Evolutionary conservation across 2,888 invertebrate species (phyloP), one percentile per base, ranked within the genome.

Genomic region (Aethes cnicana): DNA sequence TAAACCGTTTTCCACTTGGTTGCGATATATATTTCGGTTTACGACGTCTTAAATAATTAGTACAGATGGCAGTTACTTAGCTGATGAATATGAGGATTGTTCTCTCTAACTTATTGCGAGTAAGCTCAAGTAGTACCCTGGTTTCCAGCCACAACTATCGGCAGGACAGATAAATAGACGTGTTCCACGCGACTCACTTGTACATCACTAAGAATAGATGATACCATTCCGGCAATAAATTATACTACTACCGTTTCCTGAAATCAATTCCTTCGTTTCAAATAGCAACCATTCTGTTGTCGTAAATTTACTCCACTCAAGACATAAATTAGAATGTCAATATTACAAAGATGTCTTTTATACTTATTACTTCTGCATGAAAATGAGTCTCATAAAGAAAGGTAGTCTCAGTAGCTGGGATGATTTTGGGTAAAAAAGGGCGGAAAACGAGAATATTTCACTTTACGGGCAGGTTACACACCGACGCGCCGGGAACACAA

Each of bases 71-170:
- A 66, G 64, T 71, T 68, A 69, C 69, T 67, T 69, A 61, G 62
- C 73, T 83, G 82, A 84, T 84, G 77, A 81, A 84, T 84, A 77
- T 65, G 64, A 71, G 61, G 59, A 68, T 66, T 67, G 66, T 66
- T 69, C 62, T 64, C 58, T 55, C 71, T 67, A 28, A 50, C 43
- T 50, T 44, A 43, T 50, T 50, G 50, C 50, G 23, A 50, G 18
- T 43, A 30, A 11, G 20, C 47, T 36, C 26, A 20, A 47, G 20
- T 11, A 12, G 47, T 39, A 25, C 18, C 20, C 28, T 11, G 28
- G 14, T 37, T 39, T 39, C 23, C 21, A 47, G 8, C 23, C 32
- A 21, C 37, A 32, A 39, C 36, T 4, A 26, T 36, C 16, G 37
- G 9, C 11, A 5, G 6, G 28, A 28, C 14, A 11, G 2, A 16